A percentile compares a stretch with the other conserved stretches of the same genome.
phyloP scores from a whole-genome alignment of 2,797 vertebrate genomes.

The Phataginus tetradactyla region DNA sequence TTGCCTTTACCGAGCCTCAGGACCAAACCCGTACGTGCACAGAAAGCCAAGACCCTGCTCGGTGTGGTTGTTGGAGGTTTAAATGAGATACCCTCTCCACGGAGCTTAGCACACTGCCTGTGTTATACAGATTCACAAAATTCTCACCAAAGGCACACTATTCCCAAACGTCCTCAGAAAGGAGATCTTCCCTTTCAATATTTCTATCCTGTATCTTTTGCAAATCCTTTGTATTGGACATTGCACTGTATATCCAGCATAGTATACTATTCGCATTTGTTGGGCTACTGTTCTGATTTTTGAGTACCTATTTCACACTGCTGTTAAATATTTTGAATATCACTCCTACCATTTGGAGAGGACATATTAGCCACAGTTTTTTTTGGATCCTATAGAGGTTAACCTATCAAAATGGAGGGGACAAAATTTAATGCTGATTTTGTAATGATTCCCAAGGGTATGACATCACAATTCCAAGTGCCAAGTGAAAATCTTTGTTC shows the following conservation, averaged over 20 bases:
- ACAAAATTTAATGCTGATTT: not conserved
- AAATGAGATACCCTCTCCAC: not conserved
- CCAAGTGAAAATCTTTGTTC: not conserved
- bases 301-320: not conserved
- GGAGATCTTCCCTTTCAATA: not conserved
- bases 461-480: not conserved
- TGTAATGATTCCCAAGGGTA: not conserved
- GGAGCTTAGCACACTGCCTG: not conserved
- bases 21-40: not conserved
- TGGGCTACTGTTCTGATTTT: not conserved
- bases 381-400: not conserved
- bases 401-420: not conserved
- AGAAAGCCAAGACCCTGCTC: not conserved
- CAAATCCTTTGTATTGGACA: not conserved
- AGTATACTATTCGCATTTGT: not conserved
- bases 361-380: not conserved
- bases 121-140: not conserved
- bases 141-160: not conserved
- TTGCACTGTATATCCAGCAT: fast-evolving
- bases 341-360: not conserved
- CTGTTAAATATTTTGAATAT: not conserved
- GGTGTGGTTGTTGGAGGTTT: not conserved
- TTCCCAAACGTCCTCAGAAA: not conserved
- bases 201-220: not conserved
- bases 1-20: not conserved